Conservation (phyloP, 2,113 vertebrate species). For the Ptyas mucosa region DNA sequence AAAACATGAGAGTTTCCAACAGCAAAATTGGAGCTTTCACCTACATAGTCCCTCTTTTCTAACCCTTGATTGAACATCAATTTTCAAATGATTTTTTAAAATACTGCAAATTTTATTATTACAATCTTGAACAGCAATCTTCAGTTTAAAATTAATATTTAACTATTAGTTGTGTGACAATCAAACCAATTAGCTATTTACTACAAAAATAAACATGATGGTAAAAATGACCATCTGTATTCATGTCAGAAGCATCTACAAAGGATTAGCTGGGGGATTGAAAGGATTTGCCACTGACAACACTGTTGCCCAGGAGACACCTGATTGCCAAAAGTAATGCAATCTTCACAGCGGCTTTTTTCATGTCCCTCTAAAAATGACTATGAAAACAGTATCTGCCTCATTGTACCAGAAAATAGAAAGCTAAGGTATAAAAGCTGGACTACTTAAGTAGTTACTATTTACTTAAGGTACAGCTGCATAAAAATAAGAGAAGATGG, state of each 20-base stretch:
- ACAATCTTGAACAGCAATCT: background rate
- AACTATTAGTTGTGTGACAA: background rate
- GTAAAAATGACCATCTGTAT: background rate
- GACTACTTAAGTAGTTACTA: background rate
- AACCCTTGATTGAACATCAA: background rate
- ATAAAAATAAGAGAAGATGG: background rate
- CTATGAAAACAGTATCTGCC: background rate
- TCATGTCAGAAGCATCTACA: background rate
- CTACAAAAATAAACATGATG: background rate
- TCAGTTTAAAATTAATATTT: background rate
- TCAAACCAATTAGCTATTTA: background rate
- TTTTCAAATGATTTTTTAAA: background rate
- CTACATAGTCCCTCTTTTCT: background rate
- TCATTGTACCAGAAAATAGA: background rate
- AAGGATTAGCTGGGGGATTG: background rate
- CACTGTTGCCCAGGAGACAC: background rate
- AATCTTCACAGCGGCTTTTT: background rate
- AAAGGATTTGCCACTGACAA: background rate
- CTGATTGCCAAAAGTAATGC: background rate
- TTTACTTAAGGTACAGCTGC: background rate
- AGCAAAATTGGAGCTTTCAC: background rate
- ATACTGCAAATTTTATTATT: background rate
- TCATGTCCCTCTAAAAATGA: background rate
- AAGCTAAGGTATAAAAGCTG: background rate
- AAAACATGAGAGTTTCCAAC: background rate